Base-by-base conservation (phyloP, 2,888 invertebrate species). In the Melipona bicolor region DNA sequence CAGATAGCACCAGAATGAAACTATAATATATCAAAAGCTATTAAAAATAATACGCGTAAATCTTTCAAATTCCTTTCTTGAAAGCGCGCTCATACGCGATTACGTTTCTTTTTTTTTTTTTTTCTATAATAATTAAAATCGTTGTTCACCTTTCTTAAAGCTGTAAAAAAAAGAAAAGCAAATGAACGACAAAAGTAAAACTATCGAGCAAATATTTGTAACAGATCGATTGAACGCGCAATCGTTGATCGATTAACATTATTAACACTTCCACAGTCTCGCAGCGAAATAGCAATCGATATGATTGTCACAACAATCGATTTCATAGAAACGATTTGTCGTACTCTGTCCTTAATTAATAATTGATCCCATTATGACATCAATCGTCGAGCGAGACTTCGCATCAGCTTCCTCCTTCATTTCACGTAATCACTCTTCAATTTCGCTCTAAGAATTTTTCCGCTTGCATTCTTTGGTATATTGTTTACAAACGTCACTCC, bases 401-500 rank as follows among this genome's bases (percentile, higher is more conserved):
- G 13, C 54, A 32, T 56, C n/a, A 61, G 3, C 50, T 70, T 62
- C 15, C 36, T 21, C 11, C 27, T 64, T 79, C 59, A 61, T 52
- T 79, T 54, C 72, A 64, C 67, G 24, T 1, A 50, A 24, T 27
- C 21, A 1, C 86, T 85, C 72, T 90, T 94, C 27, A 95, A 85
- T 50, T 94, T 88, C 17, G 93, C 82, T 59, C 96, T 92, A 36
- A 96, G 87, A 72, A 96, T 95, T 90, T 96, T 96, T 13, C 96
- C 96, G 17, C 95, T 94, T 0, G 95, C 90, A 79, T 95, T 95
- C 89, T 95, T 95, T 0, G 96, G 96, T 85, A 96, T 94, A 6
- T 90, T 89, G 0, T 95, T 92, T 17, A 96, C 92, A 87, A 96
- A 95, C 76, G 92, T 92, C 27, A 96, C 94, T 1, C 96, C 95